Evolutionary conservation across 2,888 invertebrate genomes (phyloP), one percentile per base, ranked within the genome.

Genomic region (Atrina japonica): DNA sequence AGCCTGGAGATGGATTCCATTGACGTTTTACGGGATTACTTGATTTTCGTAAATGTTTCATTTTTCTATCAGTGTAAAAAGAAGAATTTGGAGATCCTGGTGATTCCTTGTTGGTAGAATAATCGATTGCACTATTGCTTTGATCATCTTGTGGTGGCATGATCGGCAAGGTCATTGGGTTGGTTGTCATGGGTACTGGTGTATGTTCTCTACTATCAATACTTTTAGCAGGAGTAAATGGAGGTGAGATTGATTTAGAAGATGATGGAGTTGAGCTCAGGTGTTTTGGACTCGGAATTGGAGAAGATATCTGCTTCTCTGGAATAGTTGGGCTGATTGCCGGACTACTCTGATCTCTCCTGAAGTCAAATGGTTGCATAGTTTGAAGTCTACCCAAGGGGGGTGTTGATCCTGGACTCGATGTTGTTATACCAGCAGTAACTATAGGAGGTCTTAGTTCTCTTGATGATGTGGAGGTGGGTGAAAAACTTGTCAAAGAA

Each of bases 341-440:
- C 3, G 86, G 83, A 65, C 83, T 84, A 23, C 76, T 50, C 41
- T 80, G 78, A 49, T 87, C 87, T 35, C 87, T 79, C 35, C 97
- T 94, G 88, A 95, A 97, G 90, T 97, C 97, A 89, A 97, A 97
- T 0, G 97, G 97, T 88, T 97, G 97, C 97, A 98, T 97, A 85
- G 95, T 97, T 91, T 97, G 97, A 56, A 97, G 92, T 84, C 96
- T 94, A 90, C 95, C 96, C 76, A 97, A 92, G 2, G 97, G 97
- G 11, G 96, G 95, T 35, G 93, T 93, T 77, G 93, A 93, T 29
- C 93, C 89, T 50, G 94, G 93, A 91, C 94, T 88, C 35, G 88
- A 82, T 41, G 78, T 77, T 25, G 75, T 76, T 29, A 81, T 72
- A 21, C 61, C 61, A n/a, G 56, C 64, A 23, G 86, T 77, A 25